Conservation (phyloP, 2,113 vertebrate genomes). For the Rhineura floridana region DNA sequence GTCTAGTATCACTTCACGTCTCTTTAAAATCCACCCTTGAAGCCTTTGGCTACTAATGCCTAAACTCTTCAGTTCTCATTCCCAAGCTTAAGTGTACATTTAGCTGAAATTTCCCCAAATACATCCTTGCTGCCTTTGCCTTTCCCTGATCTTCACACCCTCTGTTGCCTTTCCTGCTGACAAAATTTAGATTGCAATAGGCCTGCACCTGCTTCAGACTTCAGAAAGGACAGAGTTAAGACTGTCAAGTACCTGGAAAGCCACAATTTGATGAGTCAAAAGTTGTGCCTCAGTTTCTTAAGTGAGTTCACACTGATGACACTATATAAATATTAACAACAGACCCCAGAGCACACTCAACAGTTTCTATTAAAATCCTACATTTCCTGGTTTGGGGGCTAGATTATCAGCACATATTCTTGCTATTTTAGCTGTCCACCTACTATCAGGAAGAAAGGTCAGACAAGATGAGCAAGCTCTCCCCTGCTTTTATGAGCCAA, state of each 20-base stretch:
- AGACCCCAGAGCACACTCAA: background rate
- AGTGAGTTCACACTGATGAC: background rate
- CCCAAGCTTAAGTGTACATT: background rate
- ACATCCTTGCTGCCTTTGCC: background rate
- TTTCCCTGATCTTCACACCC: too few relatives aligned
- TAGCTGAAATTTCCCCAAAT: background rate
- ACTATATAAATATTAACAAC: background rate
- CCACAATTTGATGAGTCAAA: background rate
- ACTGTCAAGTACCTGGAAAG: background rate
- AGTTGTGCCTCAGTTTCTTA: background rate
- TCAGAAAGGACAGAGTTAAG: background rate
- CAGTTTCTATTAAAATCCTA: background rate
- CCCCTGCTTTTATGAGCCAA: too few relatives aligned
- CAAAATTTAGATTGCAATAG: background rate
- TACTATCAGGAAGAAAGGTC: background rate
- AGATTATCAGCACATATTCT: background rate
- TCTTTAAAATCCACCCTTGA: too few relatives aligned
- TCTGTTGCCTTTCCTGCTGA: background rate
- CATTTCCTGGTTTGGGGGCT: background rate
- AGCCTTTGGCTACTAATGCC: background rate
- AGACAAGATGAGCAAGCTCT: too few relatives aligned
- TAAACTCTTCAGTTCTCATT: background rate
- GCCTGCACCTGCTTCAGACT: background rate
- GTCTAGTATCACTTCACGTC: background rate
- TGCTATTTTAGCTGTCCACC: too few relatives aligned